Evolutionary conservation across 2,797 vertebrate species (phyloP).

Genomic region (Triplophysa bombifrons): DNA sequence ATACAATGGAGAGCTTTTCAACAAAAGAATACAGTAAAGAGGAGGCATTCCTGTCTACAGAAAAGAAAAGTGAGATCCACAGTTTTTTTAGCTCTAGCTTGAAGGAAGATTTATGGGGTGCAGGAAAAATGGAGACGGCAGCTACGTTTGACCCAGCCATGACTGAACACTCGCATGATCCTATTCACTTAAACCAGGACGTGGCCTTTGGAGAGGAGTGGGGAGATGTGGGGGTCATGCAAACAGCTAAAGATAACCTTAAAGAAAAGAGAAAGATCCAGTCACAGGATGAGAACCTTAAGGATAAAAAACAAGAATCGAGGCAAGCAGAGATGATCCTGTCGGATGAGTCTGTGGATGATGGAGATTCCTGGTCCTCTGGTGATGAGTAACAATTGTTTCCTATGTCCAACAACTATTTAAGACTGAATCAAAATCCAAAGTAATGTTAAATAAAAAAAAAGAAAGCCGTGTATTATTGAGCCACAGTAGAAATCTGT

Average conservation of each 20-base stretch:
- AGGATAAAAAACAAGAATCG: constrained; percentile 50
- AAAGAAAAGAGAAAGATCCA: constrained; percentile 42
- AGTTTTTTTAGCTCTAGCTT: constrained; percentile 56
- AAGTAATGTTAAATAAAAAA: not conserved
- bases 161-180: constrained; percentile 42
- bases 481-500: not conserved
- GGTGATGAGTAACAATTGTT: constrained; percentile 65
- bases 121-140: constrained; percentile 59
- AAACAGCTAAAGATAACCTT: constrained; percentile 60
- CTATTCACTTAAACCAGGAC: constrained; percentile 55
- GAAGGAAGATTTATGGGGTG: constrained; percentile 68
- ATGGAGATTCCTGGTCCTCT: constrained; percentile 75
- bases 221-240: constrained; percentile 52
- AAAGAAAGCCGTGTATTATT: not conserved
- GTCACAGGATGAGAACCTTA: constrained; percentile 35
- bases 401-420: not conserved
- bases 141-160: constrained; percentile 63
- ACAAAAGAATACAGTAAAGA: constrained; percentile 45
- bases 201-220: constrained; percentile 59
- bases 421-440: constrained; percentile 14
- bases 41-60: constrained; percentile 53
- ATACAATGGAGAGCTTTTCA: constrained; percentile 41
- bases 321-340: constrained; percentile 56
- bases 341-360: constrained; percentile 73
- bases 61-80: constrained; percentile 57